Base-by-base conservation (phyloP, 2,113 vertebrate species). In the Cervus canadensis region DNA sequence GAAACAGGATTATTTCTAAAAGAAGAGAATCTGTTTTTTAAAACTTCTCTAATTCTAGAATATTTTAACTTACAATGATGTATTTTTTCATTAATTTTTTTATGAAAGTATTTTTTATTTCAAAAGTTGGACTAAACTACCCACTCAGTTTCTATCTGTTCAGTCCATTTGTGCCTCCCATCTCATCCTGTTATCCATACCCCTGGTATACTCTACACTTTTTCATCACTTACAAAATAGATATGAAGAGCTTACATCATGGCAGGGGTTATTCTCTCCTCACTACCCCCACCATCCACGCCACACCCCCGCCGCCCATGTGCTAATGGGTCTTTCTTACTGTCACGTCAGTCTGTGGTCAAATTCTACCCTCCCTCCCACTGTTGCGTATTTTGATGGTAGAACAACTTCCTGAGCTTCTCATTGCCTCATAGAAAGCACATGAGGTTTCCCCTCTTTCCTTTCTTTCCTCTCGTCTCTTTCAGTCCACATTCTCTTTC, bases 1-100 rank as follows among this genome's bases (percentile, higher is more conserved):
- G 26, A 36, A 13, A n/a, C 33, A 85, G 13, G n/a, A 78, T 40
- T 40, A 91, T 85, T 94, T 91, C 40, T 89, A 74, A 97, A 89
- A 82, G 48, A 12, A 82, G 89, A 96, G 19, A 45, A 54, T 54
- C 40, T 59, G 7, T n/a, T 71, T 52, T 52, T 36, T 54, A 36
- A 15, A 13, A 64, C 12, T 87, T 81, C 15, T 71, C 14, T 86
- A 26, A 76, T 81, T 74, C 28, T 87, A 74, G 62, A 74, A 4
- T 81, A 57, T 89, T 95, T 92, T 67, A 56, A 83, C 28, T 57
- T 94, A 48, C 4, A 45, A 36, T 79, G 50, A 62, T 52, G 48
- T 25, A 57, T 23, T 56, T 91, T 91, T 82, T 87, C 23, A 12
- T 89, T 59, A 93, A 33, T 50, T 6, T 64, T 2, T 40, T 40